These are phyloP conservation scores for Otis tarda DNA, from an alignment of 2,113 vertebrate genomes.

Conservation along the genomic window DNA sequence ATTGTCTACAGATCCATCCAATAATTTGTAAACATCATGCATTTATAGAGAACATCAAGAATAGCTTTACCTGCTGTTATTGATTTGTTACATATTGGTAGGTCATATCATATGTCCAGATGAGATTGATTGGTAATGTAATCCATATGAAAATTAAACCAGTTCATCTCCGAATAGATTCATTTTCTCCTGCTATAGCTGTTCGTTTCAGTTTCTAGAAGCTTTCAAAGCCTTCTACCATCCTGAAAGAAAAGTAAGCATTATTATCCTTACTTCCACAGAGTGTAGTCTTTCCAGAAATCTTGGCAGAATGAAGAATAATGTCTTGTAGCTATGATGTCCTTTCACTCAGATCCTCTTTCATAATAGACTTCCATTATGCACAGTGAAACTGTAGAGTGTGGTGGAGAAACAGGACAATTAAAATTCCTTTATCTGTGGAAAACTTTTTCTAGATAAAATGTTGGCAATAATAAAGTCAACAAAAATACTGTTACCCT, in stretches of 20 bases:
- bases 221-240: neutral
- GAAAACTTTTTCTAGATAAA: neutral
- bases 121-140: neutral
- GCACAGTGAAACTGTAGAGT: neutral
- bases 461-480: neutral
- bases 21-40: neutral
- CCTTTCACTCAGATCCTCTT: neutral
- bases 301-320: neutral
- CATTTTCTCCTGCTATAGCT: neutral
- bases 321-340: neutral
- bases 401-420: neutral
- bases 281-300: neutral
- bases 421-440: neutral
- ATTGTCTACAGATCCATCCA: neutral
- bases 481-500: neutral
- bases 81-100: neutral
- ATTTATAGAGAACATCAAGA: neutral
- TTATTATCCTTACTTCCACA: neutral
- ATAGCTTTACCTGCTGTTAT: neutral
- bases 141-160: neutral
- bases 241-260: neutral
- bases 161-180: neutral
- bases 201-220: neutral
- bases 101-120: neutral
- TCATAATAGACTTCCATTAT: neutral